Evolutionary conservation across 2,113 vertebrate species (phyloP).

Genomic region (Grallaria varia): DNA sequence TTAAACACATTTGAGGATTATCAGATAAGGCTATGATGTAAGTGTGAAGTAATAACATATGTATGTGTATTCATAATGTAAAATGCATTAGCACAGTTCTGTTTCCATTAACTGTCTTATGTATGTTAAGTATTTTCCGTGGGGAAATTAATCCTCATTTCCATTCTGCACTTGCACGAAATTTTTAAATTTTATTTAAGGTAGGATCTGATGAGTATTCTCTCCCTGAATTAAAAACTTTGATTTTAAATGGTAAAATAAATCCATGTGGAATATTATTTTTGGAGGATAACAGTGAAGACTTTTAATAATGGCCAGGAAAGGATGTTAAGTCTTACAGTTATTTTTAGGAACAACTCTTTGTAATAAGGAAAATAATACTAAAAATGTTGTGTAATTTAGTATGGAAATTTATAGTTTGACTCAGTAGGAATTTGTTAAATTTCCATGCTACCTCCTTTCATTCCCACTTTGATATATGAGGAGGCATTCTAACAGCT

Average conservation of each 20-base stretch:
- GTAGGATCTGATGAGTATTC: not conserved
- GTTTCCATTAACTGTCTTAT: constrained; percentile 49
- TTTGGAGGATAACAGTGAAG: not conserved
- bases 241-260: constrained; percentile 18
- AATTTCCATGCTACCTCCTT: constrained; percentile 25
- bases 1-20: constrained; percentile 52
- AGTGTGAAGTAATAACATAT: constrained; percentile 53
- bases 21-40: constrained; percentile 36
- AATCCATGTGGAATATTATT: constrained; percentile 12
- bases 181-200: not conserved
- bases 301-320: not conserved
- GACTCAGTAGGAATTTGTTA: constrained; percentile 11
- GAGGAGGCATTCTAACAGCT: constrained; percentile 11
- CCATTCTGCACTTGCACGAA: not conserved
- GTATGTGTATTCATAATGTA: constrained; percentile 19
- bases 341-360: constrained; percentile 18
- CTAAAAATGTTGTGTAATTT: constrained; percentile 3
- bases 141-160: constrained; percentile 26
- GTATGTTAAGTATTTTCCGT: constrained; percentile 30
- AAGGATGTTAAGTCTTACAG: not conserved
- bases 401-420: constrained; percentile 2
- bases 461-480: constrained; percentile 17
- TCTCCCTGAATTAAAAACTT: constrained; percentile 22
- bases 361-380: constrained; percentile 26
- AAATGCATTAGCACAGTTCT: constrained; percentile 29